Base-by-base conservation (phyloP, 2,113 vertebrate species). In the Ctenodactylus gundi region DNA sequence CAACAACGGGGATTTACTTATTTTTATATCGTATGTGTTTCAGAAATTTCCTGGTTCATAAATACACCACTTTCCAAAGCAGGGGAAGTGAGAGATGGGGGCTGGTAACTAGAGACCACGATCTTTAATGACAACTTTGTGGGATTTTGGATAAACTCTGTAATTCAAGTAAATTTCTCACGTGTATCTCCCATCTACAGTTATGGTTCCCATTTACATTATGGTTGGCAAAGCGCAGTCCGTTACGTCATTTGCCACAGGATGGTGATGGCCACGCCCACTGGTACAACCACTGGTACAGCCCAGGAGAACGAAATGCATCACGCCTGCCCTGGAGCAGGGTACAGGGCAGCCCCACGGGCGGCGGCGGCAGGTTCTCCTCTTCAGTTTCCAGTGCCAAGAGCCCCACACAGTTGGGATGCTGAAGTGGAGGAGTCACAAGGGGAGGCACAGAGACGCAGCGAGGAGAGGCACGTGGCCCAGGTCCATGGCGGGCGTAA, bases 281-380 rank as follows among this genome's bases (percentile, higher is more conserved):
- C 3, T 2, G 11, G 29, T n/a, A n/a, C n/a, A n/a, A n/a, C n/a
- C n/a, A n/a, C n/a, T n/a, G n/a, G n/a, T n/a, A 4, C 31, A 55
- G 36, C 18, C 14, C 53, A 15, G 0, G 14, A 29, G 34, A 21
- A 51, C 3, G 27, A 17, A 29, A 7, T 1, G 2, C 34, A 6
- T 3, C 4, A 0, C 0, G 2, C 21, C 82, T 49, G 36, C 12
- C 76, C 21, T 27, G 1, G 7, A 6, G 5, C 6, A 1, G 25
- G 31, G 8, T 29, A 6, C 41, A 60, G 60, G 36, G 15, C 44
- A 4, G 36, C 31, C 7, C 41, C 12, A 4, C 2, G 31, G 39
- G 20, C 82, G 51, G 67, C 34, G 9, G 44, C 31, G 27, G 68
- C 3, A 31, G 13, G 58, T 10, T 49, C 20, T 20, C 3, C 31